phyloP scores from a whole-genome alignment of 1,140 invertebrate genomes.

The Chymomyza costata region DNA sequence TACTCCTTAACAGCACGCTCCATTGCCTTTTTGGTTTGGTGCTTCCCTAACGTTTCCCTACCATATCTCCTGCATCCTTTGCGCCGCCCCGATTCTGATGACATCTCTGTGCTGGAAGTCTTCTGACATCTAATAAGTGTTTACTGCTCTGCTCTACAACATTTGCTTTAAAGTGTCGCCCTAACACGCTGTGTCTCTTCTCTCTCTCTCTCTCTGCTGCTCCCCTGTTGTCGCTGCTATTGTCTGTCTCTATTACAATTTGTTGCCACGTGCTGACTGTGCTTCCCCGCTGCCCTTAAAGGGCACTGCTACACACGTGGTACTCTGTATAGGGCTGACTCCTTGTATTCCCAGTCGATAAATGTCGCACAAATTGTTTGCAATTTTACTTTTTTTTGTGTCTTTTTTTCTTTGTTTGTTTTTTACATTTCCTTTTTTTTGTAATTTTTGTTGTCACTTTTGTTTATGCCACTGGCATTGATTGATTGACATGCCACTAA shows the following conservation, averaged over 20 bases:
- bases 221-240: too few relatives aligned
- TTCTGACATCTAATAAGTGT: constrained; percentile 63
- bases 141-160: constrained; percentile 49
- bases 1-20: constrained; percentile 67
- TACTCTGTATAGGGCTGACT: too few relatives aligned
- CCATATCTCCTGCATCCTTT: neutral
- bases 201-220: neutral
- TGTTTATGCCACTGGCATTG: neutral
- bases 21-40: constrained; percentile 35
- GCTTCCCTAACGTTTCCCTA: neutral
- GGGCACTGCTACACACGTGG: too few relatives aligned
- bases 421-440: neutral
- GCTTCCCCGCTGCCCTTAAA: neutral
- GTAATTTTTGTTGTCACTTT: neutral
- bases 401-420: constrained; percentile 1
- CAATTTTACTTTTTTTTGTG: constrained; percentile 11
- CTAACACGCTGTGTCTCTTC: constrained; percentile 12
- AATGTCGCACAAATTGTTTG: constrained; percentile 42
- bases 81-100: constrained; percentile 1
- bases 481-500: too few relatives aligned
- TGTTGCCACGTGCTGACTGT: constrained; percentile 28
- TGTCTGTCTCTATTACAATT: constrained; percentile 31
- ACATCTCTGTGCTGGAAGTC: constrained; percentile 12
- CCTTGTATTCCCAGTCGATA: constrained; percentile 39
- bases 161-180: constrained; percentile 51